Base-by-base conservation (phyloP, 2,113 vertebrate genomes). In the Grammomys dolichurus region DNA sequence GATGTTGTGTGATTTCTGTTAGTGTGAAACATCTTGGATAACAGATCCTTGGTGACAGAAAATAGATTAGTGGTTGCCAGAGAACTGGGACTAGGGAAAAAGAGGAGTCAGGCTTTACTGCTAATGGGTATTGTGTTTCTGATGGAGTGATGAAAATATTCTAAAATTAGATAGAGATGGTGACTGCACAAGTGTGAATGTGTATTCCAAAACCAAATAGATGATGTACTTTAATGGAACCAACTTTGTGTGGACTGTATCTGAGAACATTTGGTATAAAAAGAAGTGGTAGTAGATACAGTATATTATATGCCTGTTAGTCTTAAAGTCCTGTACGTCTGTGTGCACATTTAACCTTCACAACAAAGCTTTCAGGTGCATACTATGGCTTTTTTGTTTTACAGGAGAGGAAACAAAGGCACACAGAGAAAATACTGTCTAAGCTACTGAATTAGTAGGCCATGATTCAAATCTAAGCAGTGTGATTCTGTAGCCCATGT, bases 61-160 rank as follows among this genome's bases (percentile, higher is more conserved):
- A 70, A 60, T 91, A 92, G 56, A 76, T 81, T 51, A 60, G 40
- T 82, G 46, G 70, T 95, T 97, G 76, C 78, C 16, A 60, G 48
- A 22, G 31, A 3, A 24, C 33, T 40, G 7, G n/a, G 43, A 7
- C 22, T 48, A 24, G 43, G 28, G 51, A 20, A 67, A 72, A 43
- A 46, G 31, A 54, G 14, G 87, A 51, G 72, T 20, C 16, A 1
- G 17, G 56, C 77, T 24, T 93, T 87, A 80, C 33, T 85, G 14
- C 85, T 88, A 33, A 80, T 91, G 46, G 33, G 28, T 90, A 40
- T 75, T 94, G 73, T 4, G 54, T 87, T 76, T 94, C 73, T 89
- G 93, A 93, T 81, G 10, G 76, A n/a, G 28, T 87, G 36, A 76
- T 92, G 69, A 95, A 60, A 85, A 60, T 93, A 11, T 94, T 96